Evolutionary conservation across 37 sponge, comb jelly and placozoan genomes (phyloP), one percentile per base, ranked within the genome.

Genomic region (Beroe forskalii): DNA sequence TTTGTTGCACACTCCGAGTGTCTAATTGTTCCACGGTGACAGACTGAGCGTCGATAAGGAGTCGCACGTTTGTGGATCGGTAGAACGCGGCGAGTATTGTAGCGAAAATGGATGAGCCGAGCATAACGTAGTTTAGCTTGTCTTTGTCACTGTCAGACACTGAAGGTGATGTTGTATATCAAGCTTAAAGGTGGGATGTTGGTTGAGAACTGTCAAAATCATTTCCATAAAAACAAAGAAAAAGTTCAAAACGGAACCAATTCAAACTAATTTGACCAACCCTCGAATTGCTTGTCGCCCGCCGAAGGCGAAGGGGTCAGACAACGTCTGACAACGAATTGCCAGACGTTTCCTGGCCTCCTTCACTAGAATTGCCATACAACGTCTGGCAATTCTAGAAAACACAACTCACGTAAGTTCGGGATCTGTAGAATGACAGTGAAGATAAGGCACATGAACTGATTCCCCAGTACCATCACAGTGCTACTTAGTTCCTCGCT

Each of bases 401-500:
- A n/a, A n/a, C n/a, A n/a, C n/a, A 12, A 69, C 72, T 69, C 19
- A 69, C 72, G 28, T 28, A 69, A 14, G 1, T 35, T 35, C 12
- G 72, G 72, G 19, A 69, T 69, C 39, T 69, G 72, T 14, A 69
- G 35, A 37, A 80, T 41, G 43, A 80, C 30, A 23, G 55, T 41
- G 28, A 80, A 80, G 28, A 80, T 38, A 6, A 33, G 28, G 48
- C 86, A 80, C 86, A 80, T 80, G n/a, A 43, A 42, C 55, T 80
- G 86, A 25, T 80, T 80, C 8, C 86, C 86, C 55, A 80, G 30
- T 25, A 80, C 86, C 86, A 80, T 80, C 0, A 80, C 35, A 20
- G 86, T 80, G 3, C 40, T 38, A 42, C 86, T 80, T 23, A 80
- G 86, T 43, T 80, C 86, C 86, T 80, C 86, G 31, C 86, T 80